phyloP scores from a whole-genome alignment of 2,113 vertebrate species.

The Trogon melanurus region DNA sequence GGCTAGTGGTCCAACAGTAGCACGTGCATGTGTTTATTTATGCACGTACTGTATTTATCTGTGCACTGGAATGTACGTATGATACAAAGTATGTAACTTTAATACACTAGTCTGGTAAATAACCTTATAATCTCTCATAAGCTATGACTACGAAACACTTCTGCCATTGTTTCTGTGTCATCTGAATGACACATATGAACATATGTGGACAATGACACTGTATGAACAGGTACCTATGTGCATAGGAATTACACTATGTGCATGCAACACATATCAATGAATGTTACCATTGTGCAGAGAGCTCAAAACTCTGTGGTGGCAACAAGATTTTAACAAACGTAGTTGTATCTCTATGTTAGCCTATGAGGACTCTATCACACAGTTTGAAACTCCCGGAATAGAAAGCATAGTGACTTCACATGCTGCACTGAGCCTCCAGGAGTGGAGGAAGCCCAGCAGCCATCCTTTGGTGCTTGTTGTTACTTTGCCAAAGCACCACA shows the following conservation, averaged over 20 bases:
- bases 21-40: neutral
- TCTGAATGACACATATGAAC: too few species aligned
- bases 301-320: neutral
- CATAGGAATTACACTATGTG: neutral
- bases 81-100: neutral
- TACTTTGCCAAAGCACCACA: fast-evolving
- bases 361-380: neutral
- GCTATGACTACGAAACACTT: neutral
- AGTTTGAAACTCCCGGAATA: neutral
- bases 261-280: neutral
- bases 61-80: neutral
- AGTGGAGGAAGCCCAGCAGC: neutral
- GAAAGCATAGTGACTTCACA: neutral
- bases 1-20: neutral
- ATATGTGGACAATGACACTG: too few species aligned
- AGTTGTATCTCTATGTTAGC: neutral
- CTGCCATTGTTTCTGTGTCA: neutral
- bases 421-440: neutral
- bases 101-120: neutral
- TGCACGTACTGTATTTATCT: neutral
- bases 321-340: neutral
- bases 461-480: fast-evolving
- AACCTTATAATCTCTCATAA: neutral
- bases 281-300: neutral
- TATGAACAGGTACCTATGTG: fast-evolving